These are phyloP conservation scores for Syrrhaptes paradoxus DNA, from an alignment of 2,113 vertebrate genomes.

Conservation along the genomic window DNA sequence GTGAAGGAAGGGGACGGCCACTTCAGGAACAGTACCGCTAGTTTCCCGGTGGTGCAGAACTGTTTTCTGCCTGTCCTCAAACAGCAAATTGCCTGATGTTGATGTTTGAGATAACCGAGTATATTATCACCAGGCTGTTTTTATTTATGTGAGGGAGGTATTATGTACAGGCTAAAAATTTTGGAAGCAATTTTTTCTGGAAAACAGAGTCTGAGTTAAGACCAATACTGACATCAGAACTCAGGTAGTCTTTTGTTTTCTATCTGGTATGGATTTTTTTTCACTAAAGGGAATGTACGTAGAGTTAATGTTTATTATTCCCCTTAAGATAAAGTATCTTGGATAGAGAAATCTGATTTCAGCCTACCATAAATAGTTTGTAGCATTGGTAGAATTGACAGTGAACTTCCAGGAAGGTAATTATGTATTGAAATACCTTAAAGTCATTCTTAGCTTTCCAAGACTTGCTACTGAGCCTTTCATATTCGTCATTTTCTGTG, in stretches of 20 bases:
- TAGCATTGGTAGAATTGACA: neutral
- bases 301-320: neutral
- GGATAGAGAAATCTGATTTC: neutral
- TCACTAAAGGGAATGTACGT: neutral
- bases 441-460: neutral
- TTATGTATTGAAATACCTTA: neutral
- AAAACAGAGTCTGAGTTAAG: neutral
- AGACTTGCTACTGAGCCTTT: neutral
- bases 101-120: neutral
- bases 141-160: neutral
- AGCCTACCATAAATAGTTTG: neutral
- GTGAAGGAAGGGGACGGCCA: neutral
- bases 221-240: neutral
- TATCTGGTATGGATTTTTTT: neutral
- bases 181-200: neutral
- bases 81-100: neutral
- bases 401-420: neutral
- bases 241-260: neutral
- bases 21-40: neutral
- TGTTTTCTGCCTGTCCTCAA: neutral
- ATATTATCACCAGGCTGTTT: neutral
- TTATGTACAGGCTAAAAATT: neutral
- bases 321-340: neutral
- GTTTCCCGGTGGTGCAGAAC: neutral
- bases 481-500: neutral